Evolutionary conservation across 2,888 invertebrate genomes (phyloP).

Genomic region (Stegophylla sp.): DNA sequence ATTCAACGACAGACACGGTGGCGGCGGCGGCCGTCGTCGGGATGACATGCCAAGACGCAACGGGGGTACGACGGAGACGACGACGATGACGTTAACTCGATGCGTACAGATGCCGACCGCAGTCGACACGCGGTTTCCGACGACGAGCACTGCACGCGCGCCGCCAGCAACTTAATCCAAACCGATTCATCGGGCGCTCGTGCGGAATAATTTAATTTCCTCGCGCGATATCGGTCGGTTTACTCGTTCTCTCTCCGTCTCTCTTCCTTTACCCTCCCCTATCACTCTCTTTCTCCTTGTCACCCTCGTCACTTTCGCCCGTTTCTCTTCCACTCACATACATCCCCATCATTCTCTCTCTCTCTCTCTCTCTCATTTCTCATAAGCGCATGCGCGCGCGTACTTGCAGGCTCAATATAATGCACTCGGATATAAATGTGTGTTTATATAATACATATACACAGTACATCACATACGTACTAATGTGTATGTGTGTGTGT

Average conservation of each 20-base stretch:
- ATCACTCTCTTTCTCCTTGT: no score
- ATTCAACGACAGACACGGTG: no score
- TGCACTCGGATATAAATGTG: background rate
- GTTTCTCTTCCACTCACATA: no score
- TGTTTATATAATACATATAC: constrained; percentile 2
- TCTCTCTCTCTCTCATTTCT: no score
- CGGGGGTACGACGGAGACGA: no score
- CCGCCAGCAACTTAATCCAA: background rate
- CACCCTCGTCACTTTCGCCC: no score
- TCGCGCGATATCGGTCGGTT: background rate
- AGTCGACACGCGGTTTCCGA: background rate
- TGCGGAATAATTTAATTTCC: constrained; percentile 52
- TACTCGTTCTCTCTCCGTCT: background rate
- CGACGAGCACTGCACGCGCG: background rate
- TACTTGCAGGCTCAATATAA: background rate
- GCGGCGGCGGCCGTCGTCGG: background rate
- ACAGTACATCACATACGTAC: background rate
- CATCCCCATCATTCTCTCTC: no score
- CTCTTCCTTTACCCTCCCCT: no score
- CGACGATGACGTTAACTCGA: background rate
- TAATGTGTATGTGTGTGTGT: background rate
- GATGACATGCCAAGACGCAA: background rate
- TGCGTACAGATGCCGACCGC: background rate
- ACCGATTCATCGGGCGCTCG: constrained; percentile 26
- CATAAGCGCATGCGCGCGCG: background rate